A percentile compares a stretch with the other conserved stretches of the same genome.
Conservation (phyloP, 2,888 invertebrate species). For the Rhorus exstirpatorius region DNA sequence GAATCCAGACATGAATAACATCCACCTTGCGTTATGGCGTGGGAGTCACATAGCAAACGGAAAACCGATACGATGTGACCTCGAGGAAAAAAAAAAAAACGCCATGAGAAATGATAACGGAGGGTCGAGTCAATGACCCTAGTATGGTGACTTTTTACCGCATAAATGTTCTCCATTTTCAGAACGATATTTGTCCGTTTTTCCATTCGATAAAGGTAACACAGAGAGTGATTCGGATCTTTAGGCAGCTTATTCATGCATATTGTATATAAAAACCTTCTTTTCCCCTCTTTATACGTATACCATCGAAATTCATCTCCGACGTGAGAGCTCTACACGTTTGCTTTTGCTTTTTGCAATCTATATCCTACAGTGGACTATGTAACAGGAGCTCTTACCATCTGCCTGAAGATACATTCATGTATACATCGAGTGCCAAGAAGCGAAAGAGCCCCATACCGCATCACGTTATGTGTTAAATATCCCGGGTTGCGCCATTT, state of each 20-base stretch:
- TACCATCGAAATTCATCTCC: conserved; percentile 61
- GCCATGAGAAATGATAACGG: conserved; percentile 31
- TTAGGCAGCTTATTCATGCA: conserved; percentile 55
- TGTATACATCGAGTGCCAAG: not conserved
- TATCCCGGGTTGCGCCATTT: conserved; percentile 5
- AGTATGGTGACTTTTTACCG: conserved; percentile 45
- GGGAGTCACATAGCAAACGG: conserved; percentile 39
- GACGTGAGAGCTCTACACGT: conserved; percentile 39
- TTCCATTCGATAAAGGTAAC: conserved; percentile 70
- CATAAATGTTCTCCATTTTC: conserved; percentile 75
- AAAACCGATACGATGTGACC: conserved; percentile 66
- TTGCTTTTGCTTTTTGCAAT: conserved; percentile 54
- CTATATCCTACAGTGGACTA: conserved; percentile 16
- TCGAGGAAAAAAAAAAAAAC: conserved; percentile 11
- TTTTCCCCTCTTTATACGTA: conserved; percentile 28
- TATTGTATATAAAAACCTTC: conserved; percentile 54
- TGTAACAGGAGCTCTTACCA: conserved; percentile 33
- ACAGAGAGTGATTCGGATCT: conserved; percentile 59
- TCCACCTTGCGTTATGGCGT: conserved; percentile 14
- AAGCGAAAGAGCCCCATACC: not conserved
- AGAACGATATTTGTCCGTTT: conserved; percentile 43
- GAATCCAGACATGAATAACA: conserved; percentile 33
- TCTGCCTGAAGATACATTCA: not conserved
- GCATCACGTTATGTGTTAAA: not conserved
- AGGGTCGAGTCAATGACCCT: conserved; percentile 48